These are phyloP conservation scores for Melanotaenia maccullochi DNA, from an alignment of 2,797 vertebrate genomes.

Conservation along the genomic window DNA sequence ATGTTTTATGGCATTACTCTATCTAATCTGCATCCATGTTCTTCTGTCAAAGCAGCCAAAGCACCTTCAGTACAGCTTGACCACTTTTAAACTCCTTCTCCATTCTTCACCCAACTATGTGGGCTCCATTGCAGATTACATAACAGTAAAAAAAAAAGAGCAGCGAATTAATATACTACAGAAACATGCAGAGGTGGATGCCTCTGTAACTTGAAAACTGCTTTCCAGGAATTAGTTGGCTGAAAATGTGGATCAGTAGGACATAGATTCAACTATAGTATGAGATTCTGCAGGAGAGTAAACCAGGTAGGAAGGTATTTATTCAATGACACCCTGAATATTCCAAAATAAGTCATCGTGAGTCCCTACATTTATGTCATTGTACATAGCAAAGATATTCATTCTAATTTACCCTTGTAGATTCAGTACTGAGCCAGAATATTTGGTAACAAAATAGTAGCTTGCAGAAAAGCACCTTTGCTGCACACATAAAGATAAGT, in stretches of 20 bases:
- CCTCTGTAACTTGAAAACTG: not conserved
- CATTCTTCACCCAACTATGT: not conserved
- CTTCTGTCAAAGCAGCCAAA: not conserved
- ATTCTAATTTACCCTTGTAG: not conserved
- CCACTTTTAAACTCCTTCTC: not conserved
- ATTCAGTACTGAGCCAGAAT: not conserved
- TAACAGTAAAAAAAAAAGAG: not conserved
- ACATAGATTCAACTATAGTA: not conserved
- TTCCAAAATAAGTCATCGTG: no score
- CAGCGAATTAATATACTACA: not conserved
- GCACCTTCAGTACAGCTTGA: not conserved
- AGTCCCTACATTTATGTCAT: not conserved
- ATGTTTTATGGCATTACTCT: not conserved
- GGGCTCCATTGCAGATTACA: not conserved
- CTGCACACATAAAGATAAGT: slow-evolving; percentile 17
- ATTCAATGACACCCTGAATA: no score
- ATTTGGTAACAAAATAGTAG: not conserved
- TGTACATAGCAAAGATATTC: not conserved
- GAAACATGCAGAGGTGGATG: not conserved
- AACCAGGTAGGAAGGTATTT: not conserved
- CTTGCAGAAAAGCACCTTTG: not conserved
- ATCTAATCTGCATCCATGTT: not conserved
- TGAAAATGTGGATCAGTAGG: not conserved
- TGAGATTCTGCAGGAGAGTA: not conserved
- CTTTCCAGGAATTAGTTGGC: not conserved